Conservation (phyloP, 2,888 invertebrate genomes). For the Augiades crinisus region DNA sequence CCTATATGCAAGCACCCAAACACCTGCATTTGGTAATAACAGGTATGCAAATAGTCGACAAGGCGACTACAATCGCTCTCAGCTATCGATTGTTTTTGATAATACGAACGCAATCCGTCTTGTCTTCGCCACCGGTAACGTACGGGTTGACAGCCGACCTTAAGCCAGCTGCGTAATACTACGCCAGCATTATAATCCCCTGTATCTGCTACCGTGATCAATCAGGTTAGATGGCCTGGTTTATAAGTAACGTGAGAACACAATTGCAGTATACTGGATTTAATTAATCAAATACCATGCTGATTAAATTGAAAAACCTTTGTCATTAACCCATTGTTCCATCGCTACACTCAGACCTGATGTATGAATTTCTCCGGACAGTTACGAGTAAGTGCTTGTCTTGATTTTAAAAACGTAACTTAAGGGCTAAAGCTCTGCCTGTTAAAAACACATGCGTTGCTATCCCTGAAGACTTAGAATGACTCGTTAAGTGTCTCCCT, state of each 20-base stretch:
- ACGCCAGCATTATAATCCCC: constrained; percentile 17
- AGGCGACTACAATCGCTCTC: constrained; percentile 19
- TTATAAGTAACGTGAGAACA: constrained; percentile 25
- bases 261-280: constrained; percentile 11
- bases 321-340: too few species aligned
- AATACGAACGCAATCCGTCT: constrained; percentile 19
- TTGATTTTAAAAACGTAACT: too few species aligned
- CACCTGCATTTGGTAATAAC: constrained; percentile 34
- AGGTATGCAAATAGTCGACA: constrained; percentile 27
- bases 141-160: constrained; percentile 20
- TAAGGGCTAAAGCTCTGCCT: too few species aligned
- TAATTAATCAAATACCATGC: constrained; percentile 8
- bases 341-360: too few species aligned
- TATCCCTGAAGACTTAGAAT: too few species aligned
- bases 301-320: too few species aligned
- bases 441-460: too few species aligned
- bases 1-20: constrained; percentile 11
- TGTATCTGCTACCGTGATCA: constrained; percentile 17
- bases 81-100: constrained; percentile 27
- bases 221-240: constrained; percentile 18
- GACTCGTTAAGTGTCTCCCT: too few species aligned
- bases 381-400: too few species aligned
- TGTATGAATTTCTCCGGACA: too few species aligned
- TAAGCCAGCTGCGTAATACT: constrained; percentile 18
- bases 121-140: constrained; percentile 23